Conservation (phyloP, 2,113 vertebrate species). For the Larimichthys crocea region DNA sequence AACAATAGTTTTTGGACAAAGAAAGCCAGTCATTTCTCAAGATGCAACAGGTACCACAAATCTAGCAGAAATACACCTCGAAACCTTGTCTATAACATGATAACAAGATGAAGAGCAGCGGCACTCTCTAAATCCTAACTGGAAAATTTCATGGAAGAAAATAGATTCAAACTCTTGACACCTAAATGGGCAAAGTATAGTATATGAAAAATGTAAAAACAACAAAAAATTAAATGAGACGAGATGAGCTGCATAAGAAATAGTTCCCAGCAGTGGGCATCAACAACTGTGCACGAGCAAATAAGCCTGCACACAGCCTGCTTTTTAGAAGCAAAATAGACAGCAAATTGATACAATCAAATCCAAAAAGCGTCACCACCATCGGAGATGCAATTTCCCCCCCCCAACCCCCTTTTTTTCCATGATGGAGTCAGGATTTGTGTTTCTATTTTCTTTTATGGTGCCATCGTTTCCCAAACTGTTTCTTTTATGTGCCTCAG, state of each 20-base stretch:
- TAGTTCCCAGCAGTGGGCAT: slow-evolving; percentile 42
- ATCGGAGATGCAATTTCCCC: slow-evolving; percentile 61
- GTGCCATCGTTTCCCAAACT: slow-evolving; percentile 69
- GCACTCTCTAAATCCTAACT: not conserved
- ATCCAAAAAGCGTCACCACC: slow-evolving; percentile 49
- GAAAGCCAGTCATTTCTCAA: slow-evolving; percentile 7
- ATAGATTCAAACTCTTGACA: slow-evolving; percentile 20
- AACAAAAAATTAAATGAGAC: slow-evolving; percentile 31
- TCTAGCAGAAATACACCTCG: not conserved
- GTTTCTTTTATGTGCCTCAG: slow-evolving; percentile 71
- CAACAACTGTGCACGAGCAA: slow-evolving; percentile 50
- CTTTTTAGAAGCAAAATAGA: slow-evolving; percentile 64
- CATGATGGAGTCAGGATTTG: slow-evolving; percentile 73
- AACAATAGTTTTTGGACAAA: slow-evolving; percentile 12
- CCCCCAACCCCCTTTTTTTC: slow-evolving; percentile 3
- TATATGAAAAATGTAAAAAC: slow-evolving; percentile 17
- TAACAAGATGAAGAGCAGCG: slow-evolving; percentile 25
- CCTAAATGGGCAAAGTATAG: slow-evolving; percentile 3
- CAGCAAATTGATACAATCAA: slow-evolving; percentile 71
- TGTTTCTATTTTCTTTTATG: slow-evolving; percentile 79
- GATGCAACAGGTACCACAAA: not conserved
- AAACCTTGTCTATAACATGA: not conserved
- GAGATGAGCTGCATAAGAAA: slow-evolving; percentile 41
- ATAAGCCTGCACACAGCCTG: slow-evolving; percentile 27
- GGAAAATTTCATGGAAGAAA: not conserved